Evolutionary conservation across 2,888 invertebrate genomes (phyloP).

Genomic region (Agrenia bidenticulata): DNA sequence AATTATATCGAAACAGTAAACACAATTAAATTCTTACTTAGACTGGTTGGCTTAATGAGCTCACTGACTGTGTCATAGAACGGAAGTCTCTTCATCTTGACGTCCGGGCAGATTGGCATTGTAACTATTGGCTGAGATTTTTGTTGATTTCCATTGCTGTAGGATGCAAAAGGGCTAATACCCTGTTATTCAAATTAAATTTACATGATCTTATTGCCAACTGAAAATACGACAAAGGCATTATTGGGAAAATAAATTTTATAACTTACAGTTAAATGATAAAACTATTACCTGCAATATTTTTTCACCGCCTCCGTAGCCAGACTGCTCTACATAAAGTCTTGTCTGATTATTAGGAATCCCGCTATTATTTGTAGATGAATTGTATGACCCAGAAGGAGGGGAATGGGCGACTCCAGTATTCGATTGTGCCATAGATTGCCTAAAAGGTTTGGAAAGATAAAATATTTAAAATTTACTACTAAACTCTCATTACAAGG

Average conservation of each 20-base stretch:
- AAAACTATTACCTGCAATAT: slow-evolving; percentile 25
- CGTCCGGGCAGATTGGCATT: slow-evolving; percentile 88
- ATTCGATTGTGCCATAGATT: neutral
- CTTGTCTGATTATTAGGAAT: slow-evolving; percentile 16
- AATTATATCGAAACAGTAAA: too few species aligned
- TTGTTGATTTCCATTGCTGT: neutral
- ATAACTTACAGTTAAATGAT: too few species aligned
- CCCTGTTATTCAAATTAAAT: slow-evolving; percentile 2
- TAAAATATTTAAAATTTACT: too few species aligned
- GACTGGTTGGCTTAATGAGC: slow-evolving; percentile 83
- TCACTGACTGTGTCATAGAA: slow-evolving; percentile 88
- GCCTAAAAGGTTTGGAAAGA: too few species aligned
- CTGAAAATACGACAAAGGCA: too few species aligned
- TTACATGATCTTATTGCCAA: too few species aligned
- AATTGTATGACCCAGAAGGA: neutral
- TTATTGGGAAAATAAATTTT: too few species aligned
- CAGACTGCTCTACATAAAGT: neutral
- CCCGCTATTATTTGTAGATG: slow-evolving; percentile 11
- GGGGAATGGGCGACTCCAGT: neutral
- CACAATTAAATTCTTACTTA: slow-evolving; percentile 60
- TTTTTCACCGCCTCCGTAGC: slow-evolving; percentile 20
- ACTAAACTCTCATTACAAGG: too few species aligned
- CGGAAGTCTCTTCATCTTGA: slow-evolving; percentile 85
- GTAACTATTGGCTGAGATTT: slow-evolving; percentile 13
- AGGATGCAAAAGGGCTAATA: slow-evolving; percentile 8